phyloP scores from a whole-genome alignment of 2,113 vertebrate species.

The Todiramphus chloris region DNA sequence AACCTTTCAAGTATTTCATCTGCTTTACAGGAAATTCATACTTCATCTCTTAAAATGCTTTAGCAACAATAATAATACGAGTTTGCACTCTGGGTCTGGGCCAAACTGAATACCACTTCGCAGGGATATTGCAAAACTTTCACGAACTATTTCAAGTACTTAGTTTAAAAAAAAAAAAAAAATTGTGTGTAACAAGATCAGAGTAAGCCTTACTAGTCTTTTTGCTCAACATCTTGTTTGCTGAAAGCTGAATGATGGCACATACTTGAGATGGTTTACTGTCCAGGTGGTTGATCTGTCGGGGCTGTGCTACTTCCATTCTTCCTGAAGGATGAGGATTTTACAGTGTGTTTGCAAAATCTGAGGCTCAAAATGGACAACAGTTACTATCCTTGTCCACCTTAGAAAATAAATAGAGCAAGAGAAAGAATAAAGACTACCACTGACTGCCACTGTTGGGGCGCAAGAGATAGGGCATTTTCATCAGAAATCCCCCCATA shows the following conservation, averaged over 20 bases:
- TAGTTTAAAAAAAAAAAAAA: background rate
- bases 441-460: background rate
- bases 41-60: background rate
- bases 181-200: background rate
- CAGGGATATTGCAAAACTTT: background rate
- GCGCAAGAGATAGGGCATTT: background rate
- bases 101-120: background rate
- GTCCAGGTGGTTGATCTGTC: background rate
- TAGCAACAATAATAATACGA: background rate
- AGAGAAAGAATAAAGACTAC: background rate
- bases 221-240: background rate
- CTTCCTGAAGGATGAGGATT: background rate
- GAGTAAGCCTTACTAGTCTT: background rate
- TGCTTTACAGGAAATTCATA: background rate
- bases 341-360: background rate
- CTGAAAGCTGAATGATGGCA: background rate
- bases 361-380: background rate
- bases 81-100: background rate
- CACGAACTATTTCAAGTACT: background rate
- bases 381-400: background rate
- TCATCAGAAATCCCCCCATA: rapidly evolving
- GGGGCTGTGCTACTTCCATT: background rate
- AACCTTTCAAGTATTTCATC: background rate
- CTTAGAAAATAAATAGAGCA: background rate
- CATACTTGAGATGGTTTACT: background rate